Conservation (phyloP, 2,113 vertebrate genomes). For the Sander lucioperca region DNA sequence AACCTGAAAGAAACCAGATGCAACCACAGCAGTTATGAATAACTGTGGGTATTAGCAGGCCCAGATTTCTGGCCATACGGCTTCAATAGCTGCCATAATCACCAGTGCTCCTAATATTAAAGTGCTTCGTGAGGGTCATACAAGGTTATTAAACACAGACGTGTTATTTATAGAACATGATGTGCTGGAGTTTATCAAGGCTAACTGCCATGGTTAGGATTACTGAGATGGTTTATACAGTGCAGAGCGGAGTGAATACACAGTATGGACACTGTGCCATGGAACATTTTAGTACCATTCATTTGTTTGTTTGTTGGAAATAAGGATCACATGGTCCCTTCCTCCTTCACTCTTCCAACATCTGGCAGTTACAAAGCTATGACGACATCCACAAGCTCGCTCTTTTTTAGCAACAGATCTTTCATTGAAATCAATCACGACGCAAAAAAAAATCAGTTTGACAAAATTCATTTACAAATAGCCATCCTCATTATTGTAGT, state of each 20-base stretch:
- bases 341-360: conserved; percentile 6
- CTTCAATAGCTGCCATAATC: conserved; percentile 70
- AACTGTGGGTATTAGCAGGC: conserved; percentile 58
- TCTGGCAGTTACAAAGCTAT: not conserved
- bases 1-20: conserved; percentile 77
- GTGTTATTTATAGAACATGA: conserved; percentile 59
- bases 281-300: not conserved
- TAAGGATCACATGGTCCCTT: not conserved
- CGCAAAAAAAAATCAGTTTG: no score
- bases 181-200: conserved; percentile 35
- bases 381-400: no score
- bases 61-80: conserved; percentile 52
- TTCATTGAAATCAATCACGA: no score
- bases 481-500: no score
- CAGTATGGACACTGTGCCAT: not conserved
- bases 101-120: conserved; percentile 49
- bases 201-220: conserved; percentile 8
- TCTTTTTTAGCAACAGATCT: no score
- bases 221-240: conserved; percentile 10
- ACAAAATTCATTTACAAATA: no score
- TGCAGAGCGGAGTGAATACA: not conserved
- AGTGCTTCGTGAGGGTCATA: conserved; percentile 57
- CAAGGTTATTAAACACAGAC: conserved; percentile 47
- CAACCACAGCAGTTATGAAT: conserved; percentile 63
- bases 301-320: conserved; percentile 6